These are phyloP conservation scores for Euclidia mi DNA, from an alignment of 2,888 invertebrate genomes.

Conservation along the genomic window DNA sequence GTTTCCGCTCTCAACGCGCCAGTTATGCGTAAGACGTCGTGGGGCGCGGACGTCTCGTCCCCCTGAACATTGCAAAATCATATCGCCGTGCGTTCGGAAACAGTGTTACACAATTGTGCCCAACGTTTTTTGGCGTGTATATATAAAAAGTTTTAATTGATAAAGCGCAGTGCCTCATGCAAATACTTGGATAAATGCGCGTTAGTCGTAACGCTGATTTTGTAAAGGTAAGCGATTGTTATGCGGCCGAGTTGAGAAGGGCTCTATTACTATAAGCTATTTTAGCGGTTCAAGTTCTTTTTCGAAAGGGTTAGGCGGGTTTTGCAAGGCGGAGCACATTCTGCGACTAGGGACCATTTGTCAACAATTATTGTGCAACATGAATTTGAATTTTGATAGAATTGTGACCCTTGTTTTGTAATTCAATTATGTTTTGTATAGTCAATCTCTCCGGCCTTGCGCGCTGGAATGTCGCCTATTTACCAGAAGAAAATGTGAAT, in stretches of 20 bases:
- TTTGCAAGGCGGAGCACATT: slow-evolving; percentile 83
- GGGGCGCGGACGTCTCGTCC: slow-evolving; percentile 68
- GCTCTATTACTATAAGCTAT: slow-evolving; percentile 65
- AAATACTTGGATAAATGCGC: slow-evolving; percentile 70
- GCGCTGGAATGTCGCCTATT: slow-evolving; percentile 40
- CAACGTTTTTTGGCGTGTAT: slow-evolving; percentile 69
- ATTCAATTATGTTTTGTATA: slow-evolving; percentile 54
- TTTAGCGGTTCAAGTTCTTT: slow-evolving; percentile 65
- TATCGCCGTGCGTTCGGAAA: slow-evolving; percentile 76
- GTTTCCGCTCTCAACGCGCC: slow-evolving; percentile 67
- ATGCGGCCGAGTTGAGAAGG: slow-evolving; percentile 71
- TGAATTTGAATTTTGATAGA: slow-evolving; percentile 57
- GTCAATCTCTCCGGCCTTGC: slow-evolving; percentile 62
- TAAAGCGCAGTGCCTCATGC: slow-evolving; percentile 61
- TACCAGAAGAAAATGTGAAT: slow-evolving; percentile 54
- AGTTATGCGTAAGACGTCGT: slow-evolving; percentile 78
- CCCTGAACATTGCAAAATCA: slow-evolving; percentile 61
- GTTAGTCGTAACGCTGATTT: slow-evolving; percentile 56
- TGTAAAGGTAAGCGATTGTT: slow-evolving; percentile 78
- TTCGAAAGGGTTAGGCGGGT: slow-evolving; percentile 73
- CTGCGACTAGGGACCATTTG: slow-evolving; percentile 72
- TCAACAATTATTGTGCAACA: slow-evolving; percentile 80
- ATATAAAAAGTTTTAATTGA: slow-evolving; percentile 63
- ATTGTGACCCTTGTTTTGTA: slow-evolving; percentile 62
- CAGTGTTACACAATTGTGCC: slow-evolving; percentile 79